Evolutionary conservation across 2,888 invertebrate genomes (phyloP).

Genomic region (Euplagia quadripunctaria): DNA sequence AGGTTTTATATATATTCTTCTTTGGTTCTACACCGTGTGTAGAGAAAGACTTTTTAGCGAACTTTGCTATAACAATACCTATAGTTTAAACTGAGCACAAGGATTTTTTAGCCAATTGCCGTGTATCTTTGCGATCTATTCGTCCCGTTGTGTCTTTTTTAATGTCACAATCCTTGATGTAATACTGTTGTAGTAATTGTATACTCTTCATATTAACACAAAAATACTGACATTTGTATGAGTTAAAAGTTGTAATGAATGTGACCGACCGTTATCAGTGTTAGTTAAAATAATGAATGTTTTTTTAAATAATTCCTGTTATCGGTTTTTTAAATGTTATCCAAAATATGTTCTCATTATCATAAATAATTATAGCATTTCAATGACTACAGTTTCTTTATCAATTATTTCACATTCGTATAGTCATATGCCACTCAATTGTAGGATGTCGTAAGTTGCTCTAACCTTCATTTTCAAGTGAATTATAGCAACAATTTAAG

Average conservation of each 20-base stretch:
- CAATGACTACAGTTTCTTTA: background rate
- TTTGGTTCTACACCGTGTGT: too few species aligned
- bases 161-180: background rate
- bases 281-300: background rate
- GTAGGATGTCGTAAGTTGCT: background rate
- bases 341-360: background rate
- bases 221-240: background rate
- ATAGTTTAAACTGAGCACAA: too few species aligned
- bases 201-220: too few species aligned
- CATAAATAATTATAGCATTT: background rate
- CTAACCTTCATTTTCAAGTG: too few species aligned
- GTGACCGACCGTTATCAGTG: background rate
- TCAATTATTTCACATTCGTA: too few species aligned
- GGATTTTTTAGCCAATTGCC: background rate
- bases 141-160: background rate
- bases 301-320: background rate
- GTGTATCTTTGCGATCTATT: background rate
- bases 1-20: too few species aligned
- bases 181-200: background rate
- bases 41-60: too few species aligned
- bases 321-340: background rate
- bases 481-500: too few species aligned
- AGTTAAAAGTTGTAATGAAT: background rate
- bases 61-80: too few species aligned
- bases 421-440: background rate